Base-by-base conservation (phyloP, 2,113 vertebrate genomes). In the Condylura cristata region DNA sequence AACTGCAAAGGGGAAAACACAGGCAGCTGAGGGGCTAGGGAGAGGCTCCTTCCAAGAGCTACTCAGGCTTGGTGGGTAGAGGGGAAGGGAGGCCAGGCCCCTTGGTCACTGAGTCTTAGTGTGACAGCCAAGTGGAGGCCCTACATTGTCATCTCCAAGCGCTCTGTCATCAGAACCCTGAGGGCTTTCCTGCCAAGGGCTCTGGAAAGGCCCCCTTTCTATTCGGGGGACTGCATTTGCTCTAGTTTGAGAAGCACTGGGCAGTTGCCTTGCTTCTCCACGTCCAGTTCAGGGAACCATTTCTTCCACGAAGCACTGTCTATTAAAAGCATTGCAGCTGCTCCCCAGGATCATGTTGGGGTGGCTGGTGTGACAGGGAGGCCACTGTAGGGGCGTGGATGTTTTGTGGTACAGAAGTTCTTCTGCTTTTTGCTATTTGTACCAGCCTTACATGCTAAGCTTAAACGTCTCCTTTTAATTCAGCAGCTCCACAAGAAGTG, bases 1-100 rank as follows among this genome's bases (percentile, higher is more conserved):
- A 96, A 99, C 99, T 99, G 98, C 71, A 98, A 97, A 96, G 11
- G 96, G 75, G 75, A 98, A 96, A 91, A 51, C 20, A 86, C 0
- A 91, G 10, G 90, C 34, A 39, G 41, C 84, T 91, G 71, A 96
- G 8, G 44, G 46, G 61, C 46, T 9, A 6, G 28, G 39, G 24
- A 30, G 51, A 34, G 51, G 24, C 20, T 46, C 61, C 41, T 17
- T 26, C 86, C 8, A 4, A 53, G 53, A 84, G 58, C 8, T 12
- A 34, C 22, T 60, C 28, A 37, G 75, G 48, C 41, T 51, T 1
- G 9, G 37, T 51, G 48, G 58, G 17, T 24, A 0, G 1, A 30
- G 20, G 46, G 37, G 41, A 3, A 39, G 14, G 34, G 68, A 37
- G 39, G 13, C 48, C 41, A 26, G 0, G n/a, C 5, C 66, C 34